These are phyloP conservation scores for Eudemis profundana DNA, from an alignment of 2,888 invertebrate species.

Conservation along the genomic window DNA sequence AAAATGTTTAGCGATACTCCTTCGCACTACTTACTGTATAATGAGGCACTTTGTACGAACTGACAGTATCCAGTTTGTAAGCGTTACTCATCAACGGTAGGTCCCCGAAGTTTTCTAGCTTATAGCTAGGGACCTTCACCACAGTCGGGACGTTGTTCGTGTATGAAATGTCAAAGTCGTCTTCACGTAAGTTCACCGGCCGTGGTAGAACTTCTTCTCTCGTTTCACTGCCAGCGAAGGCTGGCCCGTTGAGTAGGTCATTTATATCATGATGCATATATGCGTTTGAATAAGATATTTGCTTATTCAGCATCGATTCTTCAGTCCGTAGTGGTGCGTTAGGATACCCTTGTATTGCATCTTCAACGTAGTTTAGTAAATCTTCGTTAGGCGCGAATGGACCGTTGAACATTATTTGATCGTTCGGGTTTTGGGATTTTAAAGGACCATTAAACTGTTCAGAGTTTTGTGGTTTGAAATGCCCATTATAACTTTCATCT, in stretches of 20 bases:
- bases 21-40: conserved; percentile 74
- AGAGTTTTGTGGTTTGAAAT: background rate
- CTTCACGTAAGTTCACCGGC: conserved; percentile 68
- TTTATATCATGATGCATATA: conserved; percentile 53
- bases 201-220: conserved; percentile 65
- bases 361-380: conserved; percentile 40
- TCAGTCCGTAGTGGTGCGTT: conserved; percentile 51
- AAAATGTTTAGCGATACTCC: too few species aligned
- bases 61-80: conserved; percentile 70
- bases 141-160: conserved; percentile 69
- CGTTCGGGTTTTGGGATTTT: conserved; percentile 33
- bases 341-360: conserved; percentile 38
- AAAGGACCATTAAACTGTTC: conserved; percentile 6
- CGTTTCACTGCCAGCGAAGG: conserved; percentile 51
- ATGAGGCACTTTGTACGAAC: conserved; percentile 78
- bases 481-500: background rate
- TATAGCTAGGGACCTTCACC: conserved; percentile 62
- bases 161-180: conserved; percentile 64
- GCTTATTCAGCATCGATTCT: conserved; percentile 51
- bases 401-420: conserved; percentile 31
- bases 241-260: conserved; percentile 30
- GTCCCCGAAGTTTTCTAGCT: conserved; percentile 69
- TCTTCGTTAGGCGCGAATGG: conserved; percentile 27
- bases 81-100: conserved; percentile 74
- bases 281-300: conserved; percentile 50